Evolutionary conservation across 2,888 invertebrate species (phyloP), one percentile per base, ranked within the genome.

Genomic region (Octodonta nipae): DNA sequence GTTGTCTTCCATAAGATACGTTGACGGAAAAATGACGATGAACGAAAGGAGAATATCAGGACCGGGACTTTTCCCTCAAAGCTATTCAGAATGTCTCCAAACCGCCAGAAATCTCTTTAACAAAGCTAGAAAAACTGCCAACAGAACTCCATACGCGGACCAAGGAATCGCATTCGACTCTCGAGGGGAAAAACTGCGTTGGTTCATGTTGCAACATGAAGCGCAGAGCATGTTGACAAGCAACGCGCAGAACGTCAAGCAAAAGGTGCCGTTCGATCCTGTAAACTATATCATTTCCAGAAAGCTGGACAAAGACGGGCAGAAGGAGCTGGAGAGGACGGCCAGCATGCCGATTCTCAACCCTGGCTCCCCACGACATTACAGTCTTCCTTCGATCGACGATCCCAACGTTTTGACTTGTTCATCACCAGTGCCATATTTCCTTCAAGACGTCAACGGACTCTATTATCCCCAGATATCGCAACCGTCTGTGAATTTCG

Each of bases 191-290:
- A 68, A 71, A 32, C 63, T 88, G 8, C 69, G 87, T 38, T 91
- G 89, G 89, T 91, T 87, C 61, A 77, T 89, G 71, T 60, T 89
- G 31, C 88, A 88, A 1, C 79, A 80, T 52, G 89, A 91, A 65
- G 87, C 87, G 1, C 79, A 83, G 50, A 75, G 78, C 43, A 67
- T 83, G 17, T 61, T 83, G 2, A 64, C 80, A 1, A 80, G 80
- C 12, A 73, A 75, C 48, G 79, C 79, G 24, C 77, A 73, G 34
- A 81, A 79, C 50, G 80, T 82, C 5, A 81, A 81, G 60, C 79
- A 81, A 36, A 71, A 72, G 42, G 77, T 80, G 43, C 82, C 82
- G 35, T 82, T 82, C 52, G 75, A 78, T 54, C 82, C 82, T 1
- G 8, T 26, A 2, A 59, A 53, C 27, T 30, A 30, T 13, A 26